A percentile compares a stretch with the other conserved stretches of the same genome.
Evolutionary conservation across 2,888 invertebrate species (phyloP).

Genomic region (Metalampra italica): DNA sequence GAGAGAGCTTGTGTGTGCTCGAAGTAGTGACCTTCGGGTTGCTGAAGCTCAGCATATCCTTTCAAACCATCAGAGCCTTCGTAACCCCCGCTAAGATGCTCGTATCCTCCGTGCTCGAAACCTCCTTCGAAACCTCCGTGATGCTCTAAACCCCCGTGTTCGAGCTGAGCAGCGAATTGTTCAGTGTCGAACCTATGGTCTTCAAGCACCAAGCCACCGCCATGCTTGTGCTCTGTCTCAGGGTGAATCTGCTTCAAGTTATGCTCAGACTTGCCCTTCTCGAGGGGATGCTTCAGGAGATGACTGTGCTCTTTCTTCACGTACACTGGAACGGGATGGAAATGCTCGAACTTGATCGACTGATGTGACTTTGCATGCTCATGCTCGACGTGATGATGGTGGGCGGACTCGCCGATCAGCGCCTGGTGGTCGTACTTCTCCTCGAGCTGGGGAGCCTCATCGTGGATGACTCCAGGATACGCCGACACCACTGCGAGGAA

Average conservation of each 20-base stretch:
- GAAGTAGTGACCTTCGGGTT: slow-evolving; percentile 53
- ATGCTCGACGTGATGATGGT: slow-evolving; percentile 80
- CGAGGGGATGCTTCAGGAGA: slow-evolving; percentile 80
- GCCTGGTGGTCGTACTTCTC: slow-evolving; percentile 59
- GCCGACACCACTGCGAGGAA: slow-evolving; percentile 65
- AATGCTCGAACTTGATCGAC: slow-evolving; percentile 83
- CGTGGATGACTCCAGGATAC: slow-evolving; percentile 66
- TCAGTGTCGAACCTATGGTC: slow-evolving; percentile 73
- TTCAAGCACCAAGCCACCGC: slow-evolving; percentile 79
- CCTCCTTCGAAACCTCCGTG: slow-evolving; percentile 23
- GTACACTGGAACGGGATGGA: slow-evolving; percentile 84
- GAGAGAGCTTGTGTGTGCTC: slow-evolving; percentile 47
- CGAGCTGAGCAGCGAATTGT: slow-evolving; percentile 43
- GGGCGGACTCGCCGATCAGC: slow-evolving; percentile 68
- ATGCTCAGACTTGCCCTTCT: slow-evolving; percentile 80
- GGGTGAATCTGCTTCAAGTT: slow-evolving; percentile 80
- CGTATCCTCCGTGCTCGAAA: slow-evolving; percentile 19
- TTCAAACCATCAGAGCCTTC: slow-evolving; percentile 58
- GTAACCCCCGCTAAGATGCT: slow-evolving; percentile 40
- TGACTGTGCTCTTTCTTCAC: slow-evolving; percentile 83
- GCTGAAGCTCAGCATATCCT: slow-evolving; percentile 51
- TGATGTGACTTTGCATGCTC: slow-evolving; percentile 84
- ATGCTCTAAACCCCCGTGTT: slow-evolving; percentile 38
- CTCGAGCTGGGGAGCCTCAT: slow-evolving; percentile 58
- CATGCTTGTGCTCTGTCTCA: slow-evolving; percentile 78